Base-by-base conservation (phyloP, 2,888 invertebrate genomes). In the Coelogynopora nodosa region DNA sequence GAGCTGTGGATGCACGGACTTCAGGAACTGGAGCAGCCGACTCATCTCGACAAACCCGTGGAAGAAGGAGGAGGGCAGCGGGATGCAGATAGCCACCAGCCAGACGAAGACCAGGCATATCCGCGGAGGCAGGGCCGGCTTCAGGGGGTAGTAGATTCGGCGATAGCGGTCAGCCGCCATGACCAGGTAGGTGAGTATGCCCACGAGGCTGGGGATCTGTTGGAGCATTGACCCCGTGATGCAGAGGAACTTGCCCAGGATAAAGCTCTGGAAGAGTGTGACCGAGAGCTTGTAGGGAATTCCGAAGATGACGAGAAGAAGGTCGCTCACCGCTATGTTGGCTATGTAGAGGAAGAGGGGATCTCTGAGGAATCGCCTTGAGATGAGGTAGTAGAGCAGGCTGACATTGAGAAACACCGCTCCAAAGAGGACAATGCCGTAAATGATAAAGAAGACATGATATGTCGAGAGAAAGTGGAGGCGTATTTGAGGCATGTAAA, bases 261-360 rank as follows among this genome's bases (percentile, higher is more conserved):
- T 31, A 18, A 30, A 82, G 29, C 30, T 82, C 82, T 82, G 30
- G 29, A 82, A 82, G 29, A 82, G 27, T 5, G 82, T 31, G 2
- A 82, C 31, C 29, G 30, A 82, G 31, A 82, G 82, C 31, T 30
- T 31, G 31, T 82, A 82, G n/a, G 82, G 82, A 26, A 82, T 30
- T 23, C 29, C 82, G 23, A 82, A 82, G 31, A 31, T 13, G 2
- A 82, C 29, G 30, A 31, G 30, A 2, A 82, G 30, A 2, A 82
- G 30, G 30, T 82, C 82, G n/a, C 30, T 30, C 30, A 82, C 82
- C 10, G 82, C 82, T 30, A 31, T 1, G 30, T 82, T 82, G 10
- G 82, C 23, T 5, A 82, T 30, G 23, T 82, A 82, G 30, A 82
- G 27, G 13, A 82, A 31, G 29, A 82, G 13, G 2, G 30, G 82